Evolutionary conservation across 2,888 invertebrate species (phyloP).

Genomic region (Hyposoter didymator): DNA sequence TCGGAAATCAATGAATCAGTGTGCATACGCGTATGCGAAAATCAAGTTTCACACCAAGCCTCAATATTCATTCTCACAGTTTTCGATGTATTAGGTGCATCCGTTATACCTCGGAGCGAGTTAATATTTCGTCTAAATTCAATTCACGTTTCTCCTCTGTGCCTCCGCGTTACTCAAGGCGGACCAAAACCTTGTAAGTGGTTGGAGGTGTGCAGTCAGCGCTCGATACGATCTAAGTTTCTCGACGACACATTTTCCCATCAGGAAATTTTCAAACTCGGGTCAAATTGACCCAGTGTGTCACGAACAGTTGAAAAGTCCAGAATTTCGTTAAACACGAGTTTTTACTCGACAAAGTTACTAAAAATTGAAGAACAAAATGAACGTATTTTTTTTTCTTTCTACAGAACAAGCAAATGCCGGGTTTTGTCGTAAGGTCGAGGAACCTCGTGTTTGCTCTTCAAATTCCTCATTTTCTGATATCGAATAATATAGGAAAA

Average conservation of each 20-base stretch:
- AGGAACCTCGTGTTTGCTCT: not conserved
- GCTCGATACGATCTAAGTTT: too few species aligned
- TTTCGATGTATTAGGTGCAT: not conserved
- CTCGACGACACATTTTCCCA: not conserved
- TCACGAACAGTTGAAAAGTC: not conserved
- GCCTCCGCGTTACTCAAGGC: not conserved
- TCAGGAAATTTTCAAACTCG: too few species aligned
- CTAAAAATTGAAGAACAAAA: not conserved
- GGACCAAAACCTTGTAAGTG: not conserved
- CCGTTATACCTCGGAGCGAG: not conserved
- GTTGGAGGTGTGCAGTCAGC: not conserved
- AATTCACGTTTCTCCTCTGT: constrained; percentile 22
- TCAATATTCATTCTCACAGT: constrained; percentile 6
- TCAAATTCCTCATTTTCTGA: not conserved
- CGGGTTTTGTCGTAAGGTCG: not conserved
- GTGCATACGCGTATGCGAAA: constrained; percentile 16
- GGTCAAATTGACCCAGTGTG: not conserved
- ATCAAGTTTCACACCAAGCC: constrained; percentile 9
- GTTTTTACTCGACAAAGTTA: not conserved
- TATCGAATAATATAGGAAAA: not conserved
- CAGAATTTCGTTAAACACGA: not conserved
- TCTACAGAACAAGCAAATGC: not conserved
- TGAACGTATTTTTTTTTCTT: not conserved
- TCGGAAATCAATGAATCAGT: constrained; percentile 11
- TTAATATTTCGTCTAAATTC: constrained; percentile 46